Evolutionary conservation across 2,797 vertebrate genomes (phyloP), one percentile per base, ranked within the genome.

Genomic region (Poeciliopsis infans): DNA sequence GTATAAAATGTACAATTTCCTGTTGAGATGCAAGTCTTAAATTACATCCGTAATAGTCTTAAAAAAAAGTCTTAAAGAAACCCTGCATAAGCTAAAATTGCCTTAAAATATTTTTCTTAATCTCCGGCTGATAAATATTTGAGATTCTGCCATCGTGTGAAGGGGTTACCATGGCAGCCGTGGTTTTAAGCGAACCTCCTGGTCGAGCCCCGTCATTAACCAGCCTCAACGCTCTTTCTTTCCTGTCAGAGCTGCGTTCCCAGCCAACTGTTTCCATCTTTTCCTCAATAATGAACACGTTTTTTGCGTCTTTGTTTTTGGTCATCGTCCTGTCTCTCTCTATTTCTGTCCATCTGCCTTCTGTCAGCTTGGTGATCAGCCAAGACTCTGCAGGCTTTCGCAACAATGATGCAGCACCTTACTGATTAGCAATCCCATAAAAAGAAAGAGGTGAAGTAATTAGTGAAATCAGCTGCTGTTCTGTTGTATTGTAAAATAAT

Each of bases 151-250:
- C 43, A 83, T 81, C 18, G 47, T 76, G 28, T 79, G 74, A 71
- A 75, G 28, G 70, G 78, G 87, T 93, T 91, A 71, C 88, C 83
- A 88, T 91, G 86, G 89, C 87, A 92, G 82, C 88, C 7, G 20
- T n/a, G 83, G 64, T 86, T 86, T 76, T 43, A 81, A 57, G 72
- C 66, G 51, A 70, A 85, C 82, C 75, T 82, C 66, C 20, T 39
- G 39, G 84, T 79, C 76, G 46, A 61, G 76, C 88, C 70, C 69
- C 5, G 46, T 86, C 75, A 84, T 87, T 70, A 83, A 82, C 85
- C 77, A 76, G 82, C 74, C 69, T 53, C 72, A 78, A 4, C 64
- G 36, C 75, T 72, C 78, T 61, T 78, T 66, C 76, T 53, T 76
- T 76, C 78, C 77, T 31, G 28, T 85, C 83, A 74, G 69, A 82